Conservation (phyloP, 1,140 invertebrate genomes). For the Zaprionus capensis region DNA sequence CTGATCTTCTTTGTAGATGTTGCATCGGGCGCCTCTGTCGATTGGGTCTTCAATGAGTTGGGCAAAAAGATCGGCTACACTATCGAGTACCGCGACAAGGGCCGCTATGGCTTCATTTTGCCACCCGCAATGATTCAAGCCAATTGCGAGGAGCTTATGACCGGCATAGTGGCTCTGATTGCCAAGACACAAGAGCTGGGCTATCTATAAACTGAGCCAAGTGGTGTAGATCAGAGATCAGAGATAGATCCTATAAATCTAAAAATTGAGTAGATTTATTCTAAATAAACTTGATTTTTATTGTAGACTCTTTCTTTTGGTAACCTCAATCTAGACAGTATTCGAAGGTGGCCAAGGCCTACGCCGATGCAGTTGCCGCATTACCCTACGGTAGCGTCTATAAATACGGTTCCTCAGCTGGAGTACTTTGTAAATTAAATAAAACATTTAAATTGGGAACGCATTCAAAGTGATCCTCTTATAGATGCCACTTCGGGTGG, state of each 20-base stretch:
- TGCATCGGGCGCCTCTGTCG: conserved; percentile 87
- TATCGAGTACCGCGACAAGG: conserved; percentile 88
- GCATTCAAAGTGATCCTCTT: neutral
- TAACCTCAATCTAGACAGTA: too few relatives aligned
- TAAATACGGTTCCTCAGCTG: conserved; percentile 84
- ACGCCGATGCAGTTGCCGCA: conserved; percentile 83
- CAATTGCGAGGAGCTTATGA: conserved; percentile 92
- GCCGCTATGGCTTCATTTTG: conserved; percentile 93
- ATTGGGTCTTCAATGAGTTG: conserved; percentile 88
- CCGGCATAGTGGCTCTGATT: conserved; percentile 91
- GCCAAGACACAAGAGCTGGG: conserved; percentile 68
- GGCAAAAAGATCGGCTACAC: conserved; percentile 87
- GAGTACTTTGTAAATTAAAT: conserved; percentile 86
- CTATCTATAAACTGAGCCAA: conserved; percentile 42
- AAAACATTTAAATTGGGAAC: too few relatives aligned
- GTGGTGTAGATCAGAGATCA: too few relatives aligned
- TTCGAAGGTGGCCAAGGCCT: conserved; percentile 84
- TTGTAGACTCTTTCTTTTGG: neutral
- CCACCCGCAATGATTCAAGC: conserved; percentile 92
- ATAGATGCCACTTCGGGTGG: conserved; percentile 85
- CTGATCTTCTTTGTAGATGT: conserved; percentile 52
- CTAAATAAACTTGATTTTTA: neutral
- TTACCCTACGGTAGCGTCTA: conserved; percentile 86
- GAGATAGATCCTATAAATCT: neutral
- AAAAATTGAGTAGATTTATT: neutral